A percentile compares a stretch with the other conserved stretches of the same genome.
Conservation (phyloP, 1,140 invertebrate genomes). For the Zaprionus inermis region DNA sequence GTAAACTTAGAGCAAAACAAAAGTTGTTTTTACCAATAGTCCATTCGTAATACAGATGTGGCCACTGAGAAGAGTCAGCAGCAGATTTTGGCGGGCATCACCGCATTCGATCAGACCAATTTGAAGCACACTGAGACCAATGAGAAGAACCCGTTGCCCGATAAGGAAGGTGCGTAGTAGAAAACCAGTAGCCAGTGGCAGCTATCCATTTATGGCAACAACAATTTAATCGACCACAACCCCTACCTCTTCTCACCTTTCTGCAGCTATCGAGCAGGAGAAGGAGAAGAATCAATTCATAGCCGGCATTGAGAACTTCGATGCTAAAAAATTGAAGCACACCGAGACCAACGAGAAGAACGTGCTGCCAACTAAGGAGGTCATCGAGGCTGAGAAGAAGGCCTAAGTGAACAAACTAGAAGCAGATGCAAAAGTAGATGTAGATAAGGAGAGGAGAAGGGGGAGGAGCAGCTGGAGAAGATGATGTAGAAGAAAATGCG, state of each 20-base stretch:
- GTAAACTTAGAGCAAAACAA: background rate
- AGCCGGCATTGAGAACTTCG: constrained; percentile 95
- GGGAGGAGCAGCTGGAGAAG: background rate
- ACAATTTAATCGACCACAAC: constrained; percentile 20
- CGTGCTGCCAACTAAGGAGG: constrained; percentile 93
- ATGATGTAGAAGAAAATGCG: background rate
- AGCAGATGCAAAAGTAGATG: background rate
- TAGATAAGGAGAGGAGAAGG: background rate
- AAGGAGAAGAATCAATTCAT: constrained; percentile 94
- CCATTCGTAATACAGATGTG: constrained; percentile 88
- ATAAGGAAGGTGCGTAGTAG: constrained; percentile 93
- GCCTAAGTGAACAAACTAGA: constrained; percentile 84
- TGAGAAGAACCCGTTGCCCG: constrained; percentile 96
- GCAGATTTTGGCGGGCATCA: constrained; percentile 93
- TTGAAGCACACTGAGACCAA: constrained; percentile 96
- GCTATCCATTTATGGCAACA: constrained; percentile 51
- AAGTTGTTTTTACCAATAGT: background rate
- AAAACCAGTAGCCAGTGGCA: constrained; percentile 13
- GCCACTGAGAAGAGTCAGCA: constrained; percentile 94
- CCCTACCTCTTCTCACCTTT: constrained; percentile 2
- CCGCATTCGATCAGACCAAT: constrained; percentile 91
- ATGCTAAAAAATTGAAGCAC: constrained; percentile 93
- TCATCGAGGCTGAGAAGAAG: constrained; percentile 89
- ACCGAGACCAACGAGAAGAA: constrained; percentile 96
- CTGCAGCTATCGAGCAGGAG: constrained; percentile 92